Evolutionary conservation across 2,113 vertebrate species (phyloP), one percentile per base, ranked within the genome.

Genomic region (Corythaixoides concolor): DNA sequence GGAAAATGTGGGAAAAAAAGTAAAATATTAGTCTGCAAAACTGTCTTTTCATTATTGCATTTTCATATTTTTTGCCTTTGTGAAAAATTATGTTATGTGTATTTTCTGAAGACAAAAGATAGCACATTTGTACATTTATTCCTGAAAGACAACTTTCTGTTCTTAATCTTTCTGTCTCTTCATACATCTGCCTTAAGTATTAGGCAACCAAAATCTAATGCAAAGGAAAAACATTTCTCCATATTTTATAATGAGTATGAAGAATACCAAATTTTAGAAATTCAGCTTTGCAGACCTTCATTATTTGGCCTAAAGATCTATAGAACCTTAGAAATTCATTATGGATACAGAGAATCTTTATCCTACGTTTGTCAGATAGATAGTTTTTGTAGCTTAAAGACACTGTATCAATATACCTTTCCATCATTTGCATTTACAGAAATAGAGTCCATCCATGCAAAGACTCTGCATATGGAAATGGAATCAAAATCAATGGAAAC

Each of bases 401-500:
- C 3, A 1, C 23, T 87, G 43, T 56, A 85, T 15, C 33, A 69
- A 58, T 79, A 85, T 24, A 63, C 9, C 37, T 75, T 85, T 17
- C 45, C 20, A 79, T 55, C 5, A 82, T 76, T 75, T 80, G 63
- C 28, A 77, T 93, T 92, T 93, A 88, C 33, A 84, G 47, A 95
- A 96, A 96, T 72, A 37, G 45, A 70, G 11, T 78, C 75, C 60
- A 78, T 47, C 59, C 79, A 94, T 73, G 67, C 49, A 94, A 88
- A 24, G 53, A 85, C 33, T 87, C 62, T 85, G 49, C 20, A 56
- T 62, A 47, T 43, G 24, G 82, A 85, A 96, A 91, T 26, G 6
- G 50, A 93, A 88, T 43, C 17, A 76, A 88, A 96, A 96, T 96
- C 82, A 93, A 86, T 93, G 63, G 50, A 72, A 95, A 94, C 50